A percentile compares a stretch with the other conserved stretches of the same genome.
These are phyloP conservation scores for Nycticryphes semicollaris DNA, from an alignment of 2,113 vertebrate species.

Conservation along the genomic window DNA sequence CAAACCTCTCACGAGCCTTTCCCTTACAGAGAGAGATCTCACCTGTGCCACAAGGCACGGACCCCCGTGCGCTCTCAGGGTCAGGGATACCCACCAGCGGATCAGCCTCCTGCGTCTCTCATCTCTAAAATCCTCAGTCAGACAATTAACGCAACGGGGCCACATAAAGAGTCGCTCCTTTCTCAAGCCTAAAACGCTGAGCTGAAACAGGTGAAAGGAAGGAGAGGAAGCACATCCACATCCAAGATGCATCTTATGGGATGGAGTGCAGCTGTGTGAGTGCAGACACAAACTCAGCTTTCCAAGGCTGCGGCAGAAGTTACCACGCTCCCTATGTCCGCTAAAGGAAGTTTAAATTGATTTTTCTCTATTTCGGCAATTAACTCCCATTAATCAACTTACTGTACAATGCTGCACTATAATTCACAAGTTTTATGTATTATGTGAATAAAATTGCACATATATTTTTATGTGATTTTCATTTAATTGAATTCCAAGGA, in stretches of 20 bases:
- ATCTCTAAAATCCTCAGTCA: background rate
- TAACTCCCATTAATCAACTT: constrained; percentile 67
- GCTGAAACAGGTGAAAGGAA: background rate
- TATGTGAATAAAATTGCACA: constrained; percentile 68
- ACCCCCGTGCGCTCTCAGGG: fast-evolving
- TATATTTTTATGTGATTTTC: constrained; percentile 73
- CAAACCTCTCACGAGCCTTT: background rate
- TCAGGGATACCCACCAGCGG: background rate
- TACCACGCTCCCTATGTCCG: background rate
- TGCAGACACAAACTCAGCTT: background rate
- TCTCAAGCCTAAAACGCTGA: background rate
- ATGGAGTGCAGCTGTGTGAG: fast-evolving
- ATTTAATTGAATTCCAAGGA: constrained; percentile 75
- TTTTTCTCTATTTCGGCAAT: constrained; percentile 56
- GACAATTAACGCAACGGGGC: fast-evolving
- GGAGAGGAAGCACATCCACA: background rate
- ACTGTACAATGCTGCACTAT: constrained; percentile 30
- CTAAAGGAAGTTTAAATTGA: constrained; percentile 40
- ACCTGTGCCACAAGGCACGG: fast-evolving
- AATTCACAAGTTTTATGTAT: constrained; percentile 68
- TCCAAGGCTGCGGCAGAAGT: background rate
- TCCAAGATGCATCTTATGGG: background rate
- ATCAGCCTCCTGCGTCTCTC: background rate
- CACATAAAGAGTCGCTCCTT: fast-evolving
- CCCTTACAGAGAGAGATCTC: background rate